phyloP scores from a whole-genome alignment of 2,797 vertebrate genomes.

The Lagocephalus sceleratus region DNA sequence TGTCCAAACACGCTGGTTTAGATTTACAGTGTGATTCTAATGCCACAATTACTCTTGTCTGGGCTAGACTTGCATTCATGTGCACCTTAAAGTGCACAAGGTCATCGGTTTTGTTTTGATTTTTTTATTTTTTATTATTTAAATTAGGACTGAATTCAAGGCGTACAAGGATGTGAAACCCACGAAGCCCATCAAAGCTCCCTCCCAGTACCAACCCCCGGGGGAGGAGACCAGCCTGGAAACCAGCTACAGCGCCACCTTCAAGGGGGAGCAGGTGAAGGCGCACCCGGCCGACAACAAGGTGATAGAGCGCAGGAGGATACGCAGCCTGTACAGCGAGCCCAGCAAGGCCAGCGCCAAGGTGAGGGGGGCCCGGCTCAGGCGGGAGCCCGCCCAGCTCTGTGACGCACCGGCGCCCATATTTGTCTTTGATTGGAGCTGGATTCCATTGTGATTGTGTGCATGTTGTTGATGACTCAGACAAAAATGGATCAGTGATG shows the following conservation, averaged over 20 bases:
- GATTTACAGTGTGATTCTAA: background rate
- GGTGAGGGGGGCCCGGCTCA: conserved; percentile 71
- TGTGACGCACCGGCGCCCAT: background rate
- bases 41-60: too few species aligned
- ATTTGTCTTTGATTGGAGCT: background rate
- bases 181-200: conserved; percentile 87
- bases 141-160: conserved; percentile 89
- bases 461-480: conserved; percentile 27
- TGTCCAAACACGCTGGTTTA: background rate
- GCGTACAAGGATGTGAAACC: conserved; percentile 91
- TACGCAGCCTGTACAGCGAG: conserved; percentile 96
- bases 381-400: background rate
- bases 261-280: conserved; percentile 90
- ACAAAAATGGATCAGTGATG: conserved; percentile 17
- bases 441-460: conserved; percentile 15
- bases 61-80: too few species aligned
- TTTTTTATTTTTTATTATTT: background rate
- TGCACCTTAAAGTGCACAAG: too few species aligned
- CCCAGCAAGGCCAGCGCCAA: conserved; percentile 87
- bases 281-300: conserved; percentile 84
- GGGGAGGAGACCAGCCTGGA: conserved; percentile 83
- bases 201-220: conserved; percentile 85
- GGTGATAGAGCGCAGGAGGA: conserved; percentile 86
- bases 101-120: too few species aligned
- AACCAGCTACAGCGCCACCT: conserved; percentile 95